Evolutionary conservation across 2,113 vertebrate species (phyloP).

Genomic region (Triplophysa rosa): DNA sequence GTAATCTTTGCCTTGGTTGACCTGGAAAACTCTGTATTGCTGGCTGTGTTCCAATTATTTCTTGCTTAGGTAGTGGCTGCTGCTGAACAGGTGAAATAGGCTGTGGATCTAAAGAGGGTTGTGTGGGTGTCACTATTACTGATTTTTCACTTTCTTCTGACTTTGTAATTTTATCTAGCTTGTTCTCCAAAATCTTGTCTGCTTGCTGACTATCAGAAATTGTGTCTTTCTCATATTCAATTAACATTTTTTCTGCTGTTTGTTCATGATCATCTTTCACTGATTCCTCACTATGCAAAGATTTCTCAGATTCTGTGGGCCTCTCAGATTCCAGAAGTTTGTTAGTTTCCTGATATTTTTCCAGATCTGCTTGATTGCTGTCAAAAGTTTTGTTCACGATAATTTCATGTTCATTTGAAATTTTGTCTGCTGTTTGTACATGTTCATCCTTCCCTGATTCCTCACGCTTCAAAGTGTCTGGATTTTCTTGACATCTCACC

Average conservation of each 20-base stretch:
- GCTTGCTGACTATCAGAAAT: not conserved
- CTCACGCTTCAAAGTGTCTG: not conserved
- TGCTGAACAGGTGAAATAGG: constrained; percentile 14
- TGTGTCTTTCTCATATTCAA: not conserved
- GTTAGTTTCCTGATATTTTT: not conserved
- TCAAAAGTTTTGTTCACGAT: not conserved
- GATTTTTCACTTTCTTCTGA: constrained; percentile 28
- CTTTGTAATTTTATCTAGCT: constrained; percentile 37
- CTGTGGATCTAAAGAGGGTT: constrained; percentile 27
- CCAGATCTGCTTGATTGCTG: not conserved
- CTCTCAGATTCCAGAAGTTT: constrained; percentile 8
- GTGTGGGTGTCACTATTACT: constrained; percentile 42
- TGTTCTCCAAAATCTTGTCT: constrained; percentile 19
- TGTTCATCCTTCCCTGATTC: not conserved
- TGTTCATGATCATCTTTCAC: not conserved
- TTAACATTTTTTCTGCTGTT: constrained; percentile 32
- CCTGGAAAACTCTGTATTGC: constrained; percentile 23
- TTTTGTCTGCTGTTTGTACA: constrained; percentile 36
- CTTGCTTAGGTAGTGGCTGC: constrained; percentile 55
- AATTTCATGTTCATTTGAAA: not conserved
- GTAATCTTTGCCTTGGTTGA: constrained; percentile 40
- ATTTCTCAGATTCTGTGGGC: constrained; percentile 26
- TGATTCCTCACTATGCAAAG: not conserved
- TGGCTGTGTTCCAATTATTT: constrained; percentile 28
- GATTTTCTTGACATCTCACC: not conserved